A percentile compares a stretch with the other conserved stretches of the same genome.
Evolutionary conservation across 2,113 vertebrate genomes (phyloP).

Genomic region (Monopterus albus): DNA sequence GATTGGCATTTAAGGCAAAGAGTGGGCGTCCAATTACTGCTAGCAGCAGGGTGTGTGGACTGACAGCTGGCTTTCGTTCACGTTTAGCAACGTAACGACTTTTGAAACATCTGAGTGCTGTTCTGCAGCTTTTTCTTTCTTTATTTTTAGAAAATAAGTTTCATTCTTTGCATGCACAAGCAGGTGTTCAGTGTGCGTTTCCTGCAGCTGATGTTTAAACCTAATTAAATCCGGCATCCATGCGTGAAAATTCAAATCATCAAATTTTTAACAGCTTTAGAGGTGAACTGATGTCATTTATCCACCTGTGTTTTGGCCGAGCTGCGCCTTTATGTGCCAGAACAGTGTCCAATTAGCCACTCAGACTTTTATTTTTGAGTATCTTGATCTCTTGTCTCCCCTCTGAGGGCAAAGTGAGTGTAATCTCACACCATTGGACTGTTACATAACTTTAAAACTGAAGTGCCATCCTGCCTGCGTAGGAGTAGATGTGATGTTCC

Average conservation of each 20-base stretch:
- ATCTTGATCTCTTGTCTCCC: constrained; percentile 42
- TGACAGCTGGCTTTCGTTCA: neutral
- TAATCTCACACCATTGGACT: constrained; percentile 66
- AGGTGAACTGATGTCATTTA: neutral
- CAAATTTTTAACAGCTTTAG: neutral
- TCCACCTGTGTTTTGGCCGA: neutral
- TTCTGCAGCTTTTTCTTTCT: no score
- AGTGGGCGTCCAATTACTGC: constrained; percentile 11
- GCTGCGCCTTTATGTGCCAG: constrained; percentile 1
- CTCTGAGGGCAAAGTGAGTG: constrained; percentile 56
- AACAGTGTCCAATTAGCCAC: constrained; percentile 34
- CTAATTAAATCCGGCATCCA: neutral
- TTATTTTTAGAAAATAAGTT: no score
- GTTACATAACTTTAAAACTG: constrained; percentile 76
- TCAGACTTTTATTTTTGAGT: constrained; percentile 46
- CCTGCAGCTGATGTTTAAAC: neutral
- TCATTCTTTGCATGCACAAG: neutral
- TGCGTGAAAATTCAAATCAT: neutral
- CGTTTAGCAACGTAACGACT: neutral
- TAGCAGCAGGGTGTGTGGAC: no score
- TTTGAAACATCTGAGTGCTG: neutral
- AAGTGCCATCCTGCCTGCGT: constrained; percentile 76
- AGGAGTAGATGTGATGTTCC: constrained; percentile 75
- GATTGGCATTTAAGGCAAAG: neutral
- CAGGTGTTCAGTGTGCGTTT: constrained; percentile 4